Conservation (phyloP, 2,113 vertebrate genomes). For the Centrocercus urophasianus region DNA sequence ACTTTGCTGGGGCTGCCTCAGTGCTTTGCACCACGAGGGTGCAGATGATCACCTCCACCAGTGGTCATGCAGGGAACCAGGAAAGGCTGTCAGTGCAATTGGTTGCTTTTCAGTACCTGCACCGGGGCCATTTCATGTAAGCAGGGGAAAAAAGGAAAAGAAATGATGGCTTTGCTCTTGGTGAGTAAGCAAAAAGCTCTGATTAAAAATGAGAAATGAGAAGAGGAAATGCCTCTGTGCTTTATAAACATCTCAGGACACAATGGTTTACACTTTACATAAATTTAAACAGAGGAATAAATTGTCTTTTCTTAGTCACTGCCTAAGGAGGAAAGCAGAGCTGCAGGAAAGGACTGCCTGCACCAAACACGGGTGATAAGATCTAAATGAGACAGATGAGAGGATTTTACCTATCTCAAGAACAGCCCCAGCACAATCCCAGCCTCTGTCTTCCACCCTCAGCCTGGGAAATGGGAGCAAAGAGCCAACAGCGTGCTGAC, state of each 20-base stretch:
- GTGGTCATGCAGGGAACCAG: neutral
- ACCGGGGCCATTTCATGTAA: neutral
- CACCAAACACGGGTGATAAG: fast-evolving
- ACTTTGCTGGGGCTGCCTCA: neutral
- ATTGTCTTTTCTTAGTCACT: neutral
- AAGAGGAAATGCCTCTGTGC: slow-evolving; percentile 38
- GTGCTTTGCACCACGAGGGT: fast-evolving
- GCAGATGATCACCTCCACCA: neutral
- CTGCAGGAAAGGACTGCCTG: neutral
- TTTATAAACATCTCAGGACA: slow-evolving; percentile 40
- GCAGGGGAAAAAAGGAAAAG: slow-evolving; percentile 22
- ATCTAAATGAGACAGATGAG: neutral
- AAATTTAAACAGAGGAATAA: slow-evolving; percentile 23
- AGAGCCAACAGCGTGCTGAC: neutral
- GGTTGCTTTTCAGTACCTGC: neutral
- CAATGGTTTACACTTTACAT: slow-evolving; percentile 32
- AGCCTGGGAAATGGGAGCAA: neutral
- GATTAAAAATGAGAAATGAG: slow-evolving; percentile 51
- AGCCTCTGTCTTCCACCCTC: fast-evolving
- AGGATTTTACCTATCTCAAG: neutral
- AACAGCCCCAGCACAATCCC: neutral
- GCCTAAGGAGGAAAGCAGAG: neutral
- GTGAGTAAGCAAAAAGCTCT: slow-evolving; percentile 48
- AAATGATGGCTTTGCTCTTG: neutral
- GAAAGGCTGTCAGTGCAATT: neutral